These are phyloP conservation scores for Leguminivora glycinivorella DNA, from an alignment of 1,140 invertebrate genomes.

Conservation along the genomic window DNA sequence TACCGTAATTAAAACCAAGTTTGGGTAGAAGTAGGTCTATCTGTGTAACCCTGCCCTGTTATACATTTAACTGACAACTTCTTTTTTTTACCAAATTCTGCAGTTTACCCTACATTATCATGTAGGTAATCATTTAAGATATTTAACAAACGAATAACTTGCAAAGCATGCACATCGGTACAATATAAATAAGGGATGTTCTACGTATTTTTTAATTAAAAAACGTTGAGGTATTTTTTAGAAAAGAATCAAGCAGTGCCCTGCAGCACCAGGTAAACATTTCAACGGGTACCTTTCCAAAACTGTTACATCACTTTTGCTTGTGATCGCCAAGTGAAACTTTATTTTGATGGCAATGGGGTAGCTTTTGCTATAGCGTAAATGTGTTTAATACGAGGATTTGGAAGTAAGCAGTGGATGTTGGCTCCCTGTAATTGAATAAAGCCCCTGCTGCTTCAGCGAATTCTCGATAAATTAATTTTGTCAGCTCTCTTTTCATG, in stretches of 20 bases:
- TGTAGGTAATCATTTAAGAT: not conserved
- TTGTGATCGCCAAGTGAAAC: not conserved
- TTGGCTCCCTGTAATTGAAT: constrained; percentile 22
- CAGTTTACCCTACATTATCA: not conserved
- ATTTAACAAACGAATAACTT: not conserved
- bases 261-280: constrained; percentile 25
- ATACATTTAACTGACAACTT: too few relatives aligned
- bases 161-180: not conserved
- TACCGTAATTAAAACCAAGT: too few relatives aligned
- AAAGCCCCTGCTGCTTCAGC: constrained; percentile 24
- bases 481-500: constrained; percentile 19
- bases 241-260: constrained; percentile 18
- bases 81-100: too few relatives aligned
- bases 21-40: too few relatives aligned
- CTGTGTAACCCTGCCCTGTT: too few relatives aligned
- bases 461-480: constrained; percentile 28
- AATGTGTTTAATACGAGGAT: not conserved
- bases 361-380: not conserved
- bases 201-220: constrained; percentile 7
- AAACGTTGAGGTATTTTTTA: constrained; percentile 18
- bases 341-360: not conserved
- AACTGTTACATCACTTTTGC: not conserved
- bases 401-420: not conserved
- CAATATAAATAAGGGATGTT: not conserved
- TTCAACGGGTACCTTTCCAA: not conserved